Conservation (phyloP, 2,797 vertebrate genomes). For the Austrolebias charrua region DNA sequence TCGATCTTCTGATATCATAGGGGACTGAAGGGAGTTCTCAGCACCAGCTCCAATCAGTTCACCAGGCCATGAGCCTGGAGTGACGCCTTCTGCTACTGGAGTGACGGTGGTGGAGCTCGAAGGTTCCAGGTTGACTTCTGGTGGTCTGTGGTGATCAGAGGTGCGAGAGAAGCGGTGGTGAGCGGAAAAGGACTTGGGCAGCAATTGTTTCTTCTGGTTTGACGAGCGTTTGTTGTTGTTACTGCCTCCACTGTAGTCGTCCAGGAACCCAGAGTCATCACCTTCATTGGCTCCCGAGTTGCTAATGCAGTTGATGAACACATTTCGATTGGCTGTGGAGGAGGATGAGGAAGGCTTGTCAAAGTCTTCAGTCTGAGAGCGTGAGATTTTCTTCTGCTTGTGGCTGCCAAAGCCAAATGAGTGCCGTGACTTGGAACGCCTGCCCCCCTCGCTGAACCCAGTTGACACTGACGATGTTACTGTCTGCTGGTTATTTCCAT, state of each 20-base stretch:
- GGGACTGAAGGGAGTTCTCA: conserved; percentile 90
- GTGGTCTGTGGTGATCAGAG: conserved; percentile 75
- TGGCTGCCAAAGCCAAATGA: conserved; percentile 89
- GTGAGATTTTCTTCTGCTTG: conserved; percentile 90
- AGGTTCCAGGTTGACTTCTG: conserved; percentile 75
- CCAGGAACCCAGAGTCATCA: conserved; percentile 93
- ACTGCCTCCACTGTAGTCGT: conserved; percentile 82
- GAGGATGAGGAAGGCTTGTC: conserved; percentile 82
- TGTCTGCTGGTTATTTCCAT: conserved; percentile 71
- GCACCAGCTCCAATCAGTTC: conserved; percentile 77
- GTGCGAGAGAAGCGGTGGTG: conserved; percentile 90
- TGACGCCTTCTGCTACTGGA: conserved; percentile 53
- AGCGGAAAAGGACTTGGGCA: conserved; percentile 93
- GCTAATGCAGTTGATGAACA: conserved; percentile 97
- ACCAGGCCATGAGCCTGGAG: conserved; percentile 81
- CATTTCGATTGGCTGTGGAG: conserved; percentile 83
- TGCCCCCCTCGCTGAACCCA: conserved; percentile 79
- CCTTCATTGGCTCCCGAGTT: conserved; percentile 90
- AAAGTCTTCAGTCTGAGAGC: conserved; percentile 93
- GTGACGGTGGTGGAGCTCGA: conserved; percentile 50
- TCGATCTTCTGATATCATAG: conserved; percentile 89
- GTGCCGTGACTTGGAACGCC: conserved; percentile 85
- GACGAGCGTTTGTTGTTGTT: conserved; percentile 74
- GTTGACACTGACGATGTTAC: conserved; percentile 69
- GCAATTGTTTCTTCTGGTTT: conserved; percentile 87